phyloP scores from a whole-genome alignment of 1,140 invertebrate species.

The Vanessa tameamea region DNA sequence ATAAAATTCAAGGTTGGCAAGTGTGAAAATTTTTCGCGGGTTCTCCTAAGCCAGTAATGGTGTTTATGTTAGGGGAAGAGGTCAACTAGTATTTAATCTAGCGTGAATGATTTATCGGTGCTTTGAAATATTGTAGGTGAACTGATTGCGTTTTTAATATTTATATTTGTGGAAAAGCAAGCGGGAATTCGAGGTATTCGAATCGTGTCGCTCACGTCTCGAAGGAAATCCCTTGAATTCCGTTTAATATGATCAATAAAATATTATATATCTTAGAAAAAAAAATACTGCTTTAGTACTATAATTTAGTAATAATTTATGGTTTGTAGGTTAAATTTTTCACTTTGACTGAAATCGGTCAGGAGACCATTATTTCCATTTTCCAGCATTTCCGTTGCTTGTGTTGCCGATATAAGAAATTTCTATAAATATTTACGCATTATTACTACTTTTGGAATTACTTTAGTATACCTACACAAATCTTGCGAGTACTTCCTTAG shows the following conservation, averaged over 20 bases:
- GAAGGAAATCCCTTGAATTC: too few species aligned
- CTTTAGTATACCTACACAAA: not conserved
- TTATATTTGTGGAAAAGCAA: not conserved
- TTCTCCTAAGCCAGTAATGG: constrained; percentile 65
- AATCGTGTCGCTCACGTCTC: too few species aligned
- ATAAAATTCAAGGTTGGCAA: constrained; percentile 45
- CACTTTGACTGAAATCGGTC: too few species aligned
- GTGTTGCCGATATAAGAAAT: not conserved
- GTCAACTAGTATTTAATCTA: constrained; percentile 78
- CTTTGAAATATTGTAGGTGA: constrained; percentile 58
- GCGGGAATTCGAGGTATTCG: too few species aligned
- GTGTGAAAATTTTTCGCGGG: constrained; percentile 58
- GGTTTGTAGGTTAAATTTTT: too few species aligned
- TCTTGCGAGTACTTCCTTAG: not conserved
- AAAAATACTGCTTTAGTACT: too few species aligned
- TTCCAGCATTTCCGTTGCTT: not conserved
- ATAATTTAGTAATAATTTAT: too few species aligned
- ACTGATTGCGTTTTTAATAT: constrained; percentile 22
- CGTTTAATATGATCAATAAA: too few species aligned
- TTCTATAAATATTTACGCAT: not conserved
- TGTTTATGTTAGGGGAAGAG: constrained; percentile 69
- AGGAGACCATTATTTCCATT: too few species aligned
- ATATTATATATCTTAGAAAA: too few species aligned
- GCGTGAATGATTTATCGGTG: constrained; percentile 75
- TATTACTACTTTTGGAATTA: not conserved